Evolutionary conservation across 2,113 vertebrate genomes (phyloP), one percentile per base, ranked within the genome.

Genomic region (Odontesthes bonariensis): DNA sequence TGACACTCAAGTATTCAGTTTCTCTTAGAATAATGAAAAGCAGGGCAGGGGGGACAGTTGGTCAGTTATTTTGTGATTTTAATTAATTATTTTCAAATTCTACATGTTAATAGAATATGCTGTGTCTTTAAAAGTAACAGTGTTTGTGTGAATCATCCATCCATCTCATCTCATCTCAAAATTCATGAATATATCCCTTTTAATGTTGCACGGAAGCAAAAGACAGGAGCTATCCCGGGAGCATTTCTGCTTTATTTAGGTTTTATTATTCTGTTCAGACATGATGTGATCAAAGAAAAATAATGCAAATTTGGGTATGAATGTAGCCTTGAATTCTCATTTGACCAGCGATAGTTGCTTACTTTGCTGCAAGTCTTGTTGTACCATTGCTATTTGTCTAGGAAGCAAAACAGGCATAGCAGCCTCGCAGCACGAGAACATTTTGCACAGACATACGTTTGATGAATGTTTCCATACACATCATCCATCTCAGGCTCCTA

Each of bases 371-470:
- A 84, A 77, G 59, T 89, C 84, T 74, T 46, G n/a, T 56, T 79
- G 76, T 57, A 71, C 69, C 67, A 70, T 59, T 66, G 55, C 59
- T 69, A 55, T 79, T 55, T 79, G 82, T 77, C 58, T 65, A 74
- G 75, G 64, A 75, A 77, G 82, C 67, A 62, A 69, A 84, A 77
- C 73, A 77, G 67, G 66, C 72, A 42, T 27, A 71, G 73, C 76
- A 70, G 85, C 86, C 62, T 46, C 9, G 75, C 40, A 54, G 86
- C 80, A 69, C 79, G 83, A 66, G 69, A 82, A 80, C 86, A 84
- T 86, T 89, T 89, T 88, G 77, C 82, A 88, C 89, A 86, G 74
- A 69, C 86, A 83, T 86, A 82, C 85, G 86, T 86, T 79, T 90
- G 86, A 92, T 90, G 84, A 85, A 91, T 91, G 88, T 74, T 63